Percentiles rank a stretch among this genome's conserved stretches.
These are phyloP conservation scores for Diarsia rubi DNA, from an alignment of 2,888 invertebrate species.

Conservation along the genomic window DNA sequence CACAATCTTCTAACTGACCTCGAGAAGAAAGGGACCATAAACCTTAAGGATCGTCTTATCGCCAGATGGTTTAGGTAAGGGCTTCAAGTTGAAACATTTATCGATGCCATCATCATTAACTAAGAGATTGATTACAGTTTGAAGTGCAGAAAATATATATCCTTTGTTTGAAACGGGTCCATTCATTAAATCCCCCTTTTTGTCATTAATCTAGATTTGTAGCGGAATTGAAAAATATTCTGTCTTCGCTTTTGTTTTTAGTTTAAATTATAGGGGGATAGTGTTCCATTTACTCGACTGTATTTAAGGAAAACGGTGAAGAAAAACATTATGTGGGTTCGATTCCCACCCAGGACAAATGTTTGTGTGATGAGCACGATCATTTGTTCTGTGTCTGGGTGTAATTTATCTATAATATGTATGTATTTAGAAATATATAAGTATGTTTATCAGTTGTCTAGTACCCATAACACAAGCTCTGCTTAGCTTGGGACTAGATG, in stretches of 20 bases:
- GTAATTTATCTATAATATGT: no score
- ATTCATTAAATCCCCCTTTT: conserved; percentile 57
- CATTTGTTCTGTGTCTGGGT: no score
- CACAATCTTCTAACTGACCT: conserved; percentile 89
- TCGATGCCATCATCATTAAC: conserved; percentile 62
- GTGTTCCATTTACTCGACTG: background rate
- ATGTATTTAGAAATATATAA: no score
- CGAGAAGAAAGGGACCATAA: conserved; percentile 86
- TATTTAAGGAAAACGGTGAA: background rate
- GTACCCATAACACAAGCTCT: no score
- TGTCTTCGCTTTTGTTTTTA: conserved; percentile 41
- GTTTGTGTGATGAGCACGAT: no score
- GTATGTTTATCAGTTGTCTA: no score
- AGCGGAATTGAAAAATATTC: conserved; percentile 62
- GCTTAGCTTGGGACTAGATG: no score
- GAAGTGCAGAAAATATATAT: conserved; percentile 60
- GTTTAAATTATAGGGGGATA: conserved; percentile 1
- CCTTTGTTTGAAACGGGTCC: conserved; percentile 61
- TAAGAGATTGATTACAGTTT: conserved; percentile 63
- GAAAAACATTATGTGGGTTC: no score
- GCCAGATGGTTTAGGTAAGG: conserved; percentile 90
- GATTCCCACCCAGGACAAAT: no score
- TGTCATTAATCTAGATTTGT: conserved; percentile 67
- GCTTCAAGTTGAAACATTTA: conserved; percentile 46
- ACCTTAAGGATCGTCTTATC: conserved; percentile 87